Percentiles rank a stretch among this genome's conserved stretches.
Conservation (phyloP, 2,797 vertebrate genomes). For the Sebastes matsubarae region DNA sequence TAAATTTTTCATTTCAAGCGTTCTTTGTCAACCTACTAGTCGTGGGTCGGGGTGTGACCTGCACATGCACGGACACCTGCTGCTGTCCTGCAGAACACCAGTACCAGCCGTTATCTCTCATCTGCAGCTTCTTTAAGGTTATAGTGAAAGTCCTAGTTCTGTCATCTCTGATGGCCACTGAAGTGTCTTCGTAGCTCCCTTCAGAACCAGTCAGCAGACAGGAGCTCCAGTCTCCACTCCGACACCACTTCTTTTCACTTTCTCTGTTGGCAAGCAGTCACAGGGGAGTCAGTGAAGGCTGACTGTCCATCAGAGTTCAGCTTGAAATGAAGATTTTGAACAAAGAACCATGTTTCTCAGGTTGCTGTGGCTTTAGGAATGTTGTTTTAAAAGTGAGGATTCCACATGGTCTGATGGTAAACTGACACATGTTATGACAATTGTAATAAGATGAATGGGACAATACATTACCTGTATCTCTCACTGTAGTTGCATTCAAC, state of each 20-base stretch:
- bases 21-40: slow-evolving; percentile 62
- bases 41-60: slow-evolving; percentile 53
- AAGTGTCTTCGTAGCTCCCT: slow-evolving; percentile 60
- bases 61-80: slow-evolving; percentile 54
- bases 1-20: neutral
- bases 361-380: neutral
- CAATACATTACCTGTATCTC: slow-evolving; percentile 65
- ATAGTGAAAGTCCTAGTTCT: slow-evolving; percentile 65
- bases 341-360: neutral
- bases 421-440: neutral
- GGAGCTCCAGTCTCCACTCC: slow-evolving; percentile 74
- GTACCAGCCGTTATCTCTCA: slow-evolving; percentile 78
- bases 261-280: slow-evolving; percentile 65
- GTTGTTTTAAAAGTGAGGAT: neutral
- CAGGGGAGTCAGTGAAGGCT: slow-evolving; percentile 34
- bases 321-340: neutral
- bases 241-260: slow-evolving; percentile 82
- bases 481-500: slow-evolving; percentile 69
- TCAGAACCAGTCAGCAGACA: slow-evolving; percentile 65
- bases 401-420: neutral
- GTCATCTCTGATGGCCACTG: slow-evolving; percentile 77
- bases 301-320: slow-evolving; percentile 8
- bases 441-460: neutral
- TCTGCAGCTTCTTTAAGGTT: slow-evolving; percentile 71
- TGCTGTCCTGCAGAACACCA: slow-evolving; percentile 71